Evolutionary conservation across 2,888 invertebrate genomes (phyloP).

Genomic region (Arctia plantaginis): DNA sequence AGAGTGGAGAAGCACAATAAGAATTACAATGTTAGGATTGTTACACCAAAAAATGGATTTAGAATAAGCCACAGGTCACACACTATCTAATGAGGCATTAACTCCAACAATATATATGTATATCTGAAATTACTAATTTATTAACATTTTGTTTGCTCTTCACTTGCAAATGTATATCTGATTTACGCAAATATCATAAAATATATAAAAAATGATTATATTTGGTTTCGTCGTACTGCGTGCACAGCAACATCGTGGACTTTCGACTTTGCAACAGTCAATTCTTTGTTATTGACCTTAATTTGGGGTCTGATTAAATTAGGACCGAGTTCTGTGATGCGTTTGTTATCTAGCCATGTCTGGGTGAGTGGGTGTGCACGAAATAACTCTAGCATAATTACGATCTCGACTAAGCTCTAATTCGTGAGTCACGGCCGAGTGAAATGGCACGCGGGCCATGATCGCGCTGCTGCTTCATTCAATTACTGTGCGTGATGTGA

Average conservation of each 20-base stretch:
- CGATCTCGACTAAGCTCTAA: conserved; percentile 81
- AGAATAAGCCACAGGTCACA: background rate
- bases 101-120: background rate
- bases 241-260: conserved; percentile 39
- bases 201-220: conserved; percentile 34
- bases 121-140: background rate
- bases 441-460: conserved; percentile 79
- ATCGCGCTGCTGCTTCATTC: conserved; percentile 73
- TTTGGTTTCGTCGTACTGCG: conserved; percentile 34
- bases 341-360: conserved; percentile 64
- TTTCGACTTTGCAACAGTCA: conserved; percentile 43
- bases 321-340: conserved; percentile 64
- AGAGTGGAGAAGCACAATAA: background rate
- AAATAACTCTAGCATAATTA: conserved; percentile 81
- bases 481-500: conserved; percentile 80
- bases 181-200: conserved; percentile 38
- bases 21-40: background rate
- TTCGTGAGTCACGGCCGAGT: conserved; percentile 85
- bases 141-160: conserved; percentile 25
- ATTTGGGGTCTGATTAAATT: conserved; percentile 74
- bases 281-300: conserved; percentile 67
- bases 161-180: conserved; percentile 47
- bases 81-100: background rate
- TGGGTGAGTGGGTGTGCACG: conserved; percentile 76
- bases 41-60: background rate